Base-by-base conservation (phyloP, 2,797 vertebrate genomes). In the Aplochiton taeniatus region DNA sequence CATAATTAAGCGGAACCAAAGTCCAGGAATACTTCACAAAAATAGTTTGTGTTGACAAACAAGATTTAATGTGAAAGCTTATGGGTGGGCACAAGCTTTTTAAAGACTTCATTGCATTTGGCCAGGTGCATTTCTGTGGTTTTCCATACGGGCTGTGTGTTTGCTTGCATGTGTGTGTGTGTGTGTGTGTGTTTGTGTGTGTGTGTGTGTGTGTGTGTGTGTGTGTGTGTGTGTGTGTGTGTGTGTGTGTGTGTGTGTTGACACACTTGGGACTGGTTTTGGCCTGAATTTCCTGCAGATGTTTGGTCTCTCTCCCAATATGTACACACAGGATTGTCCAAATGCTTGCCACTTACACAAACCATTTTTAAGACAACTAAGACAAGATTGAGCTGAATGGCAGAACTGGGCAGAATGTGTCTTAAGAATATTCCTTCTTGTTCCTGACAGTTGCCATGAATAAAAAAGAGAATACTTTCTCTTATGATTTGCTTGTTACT, bases 1-100 rank as follows among this genome's bases (percentile, higher is more conserved):
- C 48, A 69, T 64, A 61, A 74, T 54, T 70, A 52, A 70, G 68
- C 73, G 13, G 12, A 72, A 76, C 53, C 74, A 77, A 20, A 61
- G 77, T 71, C 72, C 69, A 63, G 69, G 65, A 82, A 72, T 73
- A 56, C 86, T 86, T 83, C 80, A 79, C 60, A 70, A 81, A 86
- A 31, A 85, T 69, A 61, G 77, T 88, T 85, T 78, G 70, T 85
- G 82, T 90, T 90, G 89, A 91, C 89, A 90, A 91, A 90, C 86
- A 90, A 72, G 66, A 78, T 80, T 81, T 77, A 66, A 65, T 56
- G 74, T 62, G 68, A 58, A 58, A 20, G 56, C 43, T 52, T 69
- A 73, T 72, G 73, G 78, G 77, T 66, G 75, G 83, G 78, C 80
- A 31, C 69, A 85, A 71, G 82, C 77, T 79, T 80, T 88, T 88